A percentile compares a stretch with the other conserved stretches of the same genome.
These are phyloP conservation scores for Branchipolynoe longqiensis DNA, from an alignment of 2,888 invertebrate genomes.

Conservation along the genomic window DNA sequence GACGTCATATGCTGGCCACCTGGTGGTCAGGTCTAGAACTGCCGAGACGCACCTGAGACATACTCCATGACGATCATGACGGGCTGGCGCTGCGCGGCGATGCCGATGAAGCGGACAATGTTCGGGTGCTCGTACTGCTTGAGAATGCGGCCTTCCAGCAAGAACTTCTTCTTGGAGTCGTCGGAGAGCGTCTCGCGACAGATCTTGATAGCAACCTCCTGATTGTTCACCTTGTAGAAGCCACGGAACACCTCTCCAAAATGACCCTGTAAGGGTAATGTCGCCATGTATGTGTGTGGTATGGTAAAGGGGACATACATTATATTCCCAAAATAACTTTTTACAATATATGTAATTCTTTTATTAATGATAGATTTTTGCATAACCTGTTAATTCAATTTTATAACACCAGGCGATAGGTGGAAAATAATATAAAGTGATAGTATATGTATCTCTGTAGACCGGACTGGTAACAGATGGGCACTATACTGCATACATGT, in stretches of 20 bases:
- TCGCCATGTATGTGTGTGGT: no score
- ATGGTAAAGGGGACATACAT: neutral
- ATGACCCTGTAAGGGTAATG: conserved; percentile 88
- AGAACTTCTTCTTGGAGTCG: conserved; percentile 94
- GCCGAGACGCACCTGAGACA: conserved; percentile 87
- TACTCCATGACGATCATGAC: conserved; percentile 99
- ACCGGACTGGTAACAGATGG: no score
- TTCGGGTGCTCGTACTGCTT: conserved; percentile 98
- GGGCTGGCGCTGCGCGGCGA: conserved; percentile 98
- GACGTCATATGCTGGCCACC: no score
- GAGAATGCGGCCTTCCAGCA: conserved; percentile 96
- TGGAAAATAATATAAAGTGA: no score
- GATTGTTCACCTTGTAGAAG: conserved; percentile 86
- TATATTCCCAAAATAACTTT: neutral
- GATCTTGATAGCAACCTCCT: conserved; percentile 96
- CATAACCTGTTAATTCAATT: no score
- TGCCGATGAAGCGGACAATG: conserved; percentile 96
- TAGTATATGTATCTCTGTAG: no score
- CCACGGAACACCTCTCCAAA: conserved; percentile 98
- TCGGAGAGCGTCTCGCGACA: conserved; percentile 96
- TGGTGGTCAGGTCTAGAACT: no score
- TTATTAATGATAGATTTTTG: no score
- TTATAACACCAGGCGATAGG: no score
- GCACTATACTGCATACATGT: no score
- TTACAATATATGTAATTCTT: neutral